A percentile compares a stretch with the other conserved stretches of the same genome.
phyloP scores from a whole-genome alignment of 2,888 invertebrate species.

The Metalampra italica region DNA sequence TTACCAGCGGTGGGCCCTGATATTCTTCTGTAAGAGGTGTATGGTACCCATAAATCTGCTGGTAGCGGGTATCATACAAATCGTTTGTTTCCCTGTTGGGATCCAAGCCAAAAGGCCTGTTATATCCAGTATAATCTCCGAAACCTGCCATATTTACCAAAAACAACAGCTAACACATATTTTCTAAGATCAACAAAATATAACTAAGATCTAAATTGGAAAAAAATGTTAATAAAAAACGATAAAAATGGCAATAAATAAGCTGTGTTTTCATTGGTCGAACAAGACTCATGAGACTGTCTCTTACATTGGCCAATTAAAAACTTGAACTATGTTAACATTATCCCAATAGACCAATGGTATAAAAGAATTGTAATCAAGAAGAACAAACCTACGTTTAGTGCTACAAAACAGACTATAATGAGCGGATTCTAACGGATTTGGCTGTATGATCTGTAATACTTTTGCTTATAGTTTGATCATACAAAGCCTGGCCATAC shows the following conservation, averaged over 20 bases:
- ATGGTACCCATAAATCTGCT: slow-evolving; percentile 72
- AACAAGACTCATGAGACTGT: too few species aligned
- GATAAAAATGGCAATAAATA: slow-evolving; percentile 3
- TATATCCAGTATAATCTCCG: slow-evolving; percentile 63
- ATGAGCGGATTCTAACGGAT: too few species aligned
- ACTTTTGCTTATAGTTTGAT: too few species aligned
- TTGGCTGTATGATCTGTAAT: too few species aligned
- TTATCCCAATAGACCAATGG: too few species aligned
- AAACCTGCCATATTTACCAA: slow-evolving; percentile 64
- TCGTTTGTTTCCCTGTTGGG: slow-evolving; percentile 67
- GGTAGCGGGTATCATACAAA: slow-evolving; percentile 69
- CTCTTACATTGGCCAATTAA: too few species aligned
- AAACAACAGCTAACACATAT: slow-evolving; percentile 22
- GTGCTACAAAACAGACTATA: too few species aligned
- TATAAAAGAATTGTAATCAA: too few species aligned
- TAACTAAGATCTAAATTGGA: neutral
- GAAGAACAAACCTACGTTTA: too few species aligned
- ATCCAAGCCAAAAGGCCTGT: slow-evolving; percentile 66
- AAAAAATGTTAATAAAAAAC: slow-evolving; percentile 4
- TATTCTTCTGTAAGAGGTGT: slow-evolving; percentile 70
- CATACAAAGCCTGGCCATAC: too few species aligned
- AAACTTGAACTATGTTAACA: too few species aligned
- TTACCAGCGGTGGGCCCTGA: slow-evolving; percentile 69
- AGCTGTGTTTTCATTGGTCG: neutral
- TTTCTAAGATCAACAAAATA: neutral